Percentiles rank a stretch among this genome's conserved stretches.
Conservation (phyloP, 2,888 invertebrate species). For the Drosophila cracens region DNA sequence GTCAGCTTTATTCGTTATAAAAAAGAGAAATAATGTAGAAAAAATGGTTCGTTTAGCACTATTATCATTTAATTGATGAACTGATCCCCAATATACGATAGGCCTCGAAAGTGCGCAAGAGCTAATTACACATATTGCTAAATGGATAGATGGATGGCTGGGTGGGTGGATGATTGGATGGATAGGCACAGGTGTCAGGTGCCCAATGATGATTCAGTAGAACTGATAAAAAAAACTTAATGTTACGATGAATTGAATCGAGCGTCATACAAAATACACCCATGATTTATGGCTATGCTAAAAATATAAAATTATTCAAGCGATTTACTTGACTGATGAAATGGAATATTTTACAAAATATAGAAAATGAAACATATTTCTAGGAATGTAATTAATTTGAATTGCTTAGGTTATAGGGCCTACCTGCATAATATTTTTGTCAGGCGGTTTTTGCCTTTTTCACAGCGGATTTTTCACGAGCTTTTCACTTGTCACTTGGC, state of each 20-base stretch:
- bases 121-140: background rate
- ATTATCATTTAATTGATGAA: slow-evolving; percentile 25
- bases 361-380: background rate
- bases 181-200: slow-evolving; percentile 16
- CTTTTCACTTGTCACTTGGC: slow-evolving; percentile 16
- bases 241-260: background rate
- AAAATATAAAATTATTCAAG: background rate
- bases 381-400: background rate
- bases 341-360: background rate
- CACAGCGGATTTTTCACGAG: slow-evolving; percentile 13
- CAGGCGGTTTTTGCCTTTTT: background rate
- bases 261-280: background rate
- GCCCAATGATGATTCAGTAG: slow-evolving; percentile 30
- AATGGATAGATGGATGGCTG: background rate
- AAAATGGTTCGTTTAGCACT: slow-evolving; percentile 27
- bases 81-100: background rate
- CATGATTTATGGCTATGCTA: background rate
- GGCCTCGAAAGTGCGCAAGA: slow-evolving; percentile 22
- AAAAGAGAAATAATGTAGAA: background rate
- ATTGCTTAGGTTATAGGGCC: background rate
- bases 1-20: slow-evolving; percentile 6
- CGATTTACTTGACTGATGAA: background rate
- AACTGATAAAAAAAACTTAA: slow-evolving; percentile 9
- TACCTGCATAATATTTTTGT: slow-evolving; percentile 5
- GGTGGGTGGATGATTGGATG: background rate